Conservation (phyloP, 2,888 invertebrate species). For the Xylophagus ater region DNA sequence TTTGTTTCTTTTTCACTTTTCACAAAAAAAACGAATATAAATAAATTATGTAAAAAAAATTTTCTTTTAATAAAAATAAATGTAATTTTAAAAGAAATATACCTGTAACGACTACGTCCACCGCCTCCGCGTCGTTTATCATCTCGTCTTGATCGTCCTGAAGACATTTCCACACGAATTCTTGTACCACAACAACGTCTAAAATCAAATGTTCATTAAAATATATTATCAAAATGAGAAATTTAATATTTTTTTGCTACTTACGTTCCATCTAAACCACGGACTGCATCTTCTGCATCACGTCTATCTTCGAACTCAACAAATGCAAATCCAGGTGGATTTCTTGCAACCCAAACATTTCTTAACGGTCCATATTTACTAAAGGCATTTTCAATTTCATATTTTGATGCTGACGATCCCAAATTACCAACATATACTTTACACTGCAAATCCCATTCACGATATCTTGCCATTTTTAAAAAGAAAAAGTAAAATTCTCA, state of each 20-base stretch:
- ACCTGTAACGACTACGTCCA: constrained; percentile 26
- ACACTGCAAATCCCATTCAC: constrained; percentile 72
- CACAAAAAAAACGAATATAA: constrained; percentile 1
- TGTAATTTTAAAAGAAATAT: constrained; percentile 6
- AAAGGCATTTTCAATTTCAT: constrained; percentile 74
- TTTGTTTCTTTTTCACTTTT: too few species aligned
- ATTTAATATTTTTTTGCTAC: constrained; percentile 27
- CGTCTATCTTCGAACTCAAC: constrained; percentile 77
- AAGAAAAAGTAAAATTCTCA: too few species aligned
- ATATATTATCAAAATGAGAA: background rate
- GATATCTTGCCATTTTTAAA: constrained; percentile 40
- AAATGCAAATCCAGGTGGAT: constrained; percentile 82
- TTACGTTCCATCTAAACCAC: constrained; percentile 71
- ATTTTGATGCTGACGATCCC: constrained; percentile 75
- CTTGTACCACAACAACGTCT: constrained; percentile 82
- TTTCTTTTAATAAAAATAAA: background rate
- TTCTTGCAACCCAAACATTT: constrained; percentile 85
- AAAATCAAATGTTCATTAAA: constrained; percentile 17
- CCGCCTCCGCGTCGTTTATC: constrained; percentile 43
- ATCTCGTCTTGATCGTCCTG: constrained; percentile 66
- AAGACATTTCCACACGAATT: constrained; percentile 88
- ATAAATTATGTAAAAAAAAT: constrained; percentile 9
- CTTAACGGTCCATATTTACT: constrained; percentile 72
- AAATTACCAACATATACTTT: constrained; percentile 86
- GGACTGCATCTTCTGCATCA: constrained; percentile 75